A percentile compares a stretch with the other conserved stretches of the same genome.
Evolutionary conservation across 2,113 vertebrate species (phyloP).

Genomic region (Chlorocebus sabaeus): DNA sequence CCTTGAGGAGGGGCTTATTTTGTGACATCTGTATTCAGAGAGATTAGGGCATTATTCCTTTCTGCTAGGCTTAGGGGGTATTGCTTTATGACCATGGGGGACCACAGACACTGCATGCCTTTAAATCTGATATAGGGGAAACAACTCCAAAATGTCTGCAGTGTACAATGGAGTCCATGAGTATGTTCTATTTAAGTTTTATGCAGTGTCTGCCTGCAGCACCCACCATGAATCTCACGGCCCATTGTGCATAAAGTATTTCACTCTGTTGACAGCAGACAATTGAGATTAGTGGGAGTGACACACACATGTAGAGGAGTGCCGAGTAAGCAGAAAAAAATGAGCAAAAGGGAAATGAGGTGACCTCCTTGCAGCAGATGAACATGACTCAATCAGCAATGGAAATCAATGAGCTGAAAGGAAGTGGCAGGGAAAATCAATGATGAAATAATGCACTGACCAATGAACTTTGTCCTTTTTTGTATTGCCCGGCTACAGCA

Average conservation of each 20-base stretch:
- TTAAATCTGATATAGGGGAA: not conserved
- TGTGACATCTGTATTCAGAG: not conserved
- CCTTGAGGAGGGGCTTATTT: not conserved
- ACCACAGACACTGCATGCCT: not conserved
- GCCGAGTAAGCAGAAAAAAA: conserved; percentile 39
- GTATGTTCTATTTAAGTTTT: not conserved
- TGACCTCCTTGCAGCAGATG: conserved; percentile 43
- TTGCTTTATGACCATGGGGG: not conserved
- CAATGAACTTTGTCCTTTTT: conserved; percentile 38
- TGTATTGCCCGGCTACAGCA: not conserved
- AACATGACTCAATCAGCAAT: conserved; percentile 53
- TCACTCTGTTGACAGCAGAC: conserved; percentile 53
- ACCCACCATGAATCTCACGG: not conserved
- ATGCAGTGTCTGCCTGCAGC: not conserved
- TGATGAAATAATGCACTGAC: conserved; percentile 23
- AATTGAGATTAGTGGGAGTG: conserved; percentile 59
- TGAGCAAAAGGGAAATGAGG: conserved; percentile 56
- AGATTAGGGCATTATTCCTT: not conserved
- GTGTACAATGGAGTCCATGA: not conserved
- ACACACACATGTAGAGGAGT: not conserved
- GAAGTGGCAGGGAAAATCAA: conserved; percentile 38
- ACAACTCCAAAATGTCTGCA: not conserved
- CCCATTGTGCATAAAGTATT: not conserved
- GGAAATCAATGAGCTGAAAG: conserved; percentile 69
- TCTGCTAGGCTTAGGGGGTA: not conserved